Base-by-base conservation (phyloP, 2,797 vertebrate genomes). In the Spheniscus humboldti region DNA sequence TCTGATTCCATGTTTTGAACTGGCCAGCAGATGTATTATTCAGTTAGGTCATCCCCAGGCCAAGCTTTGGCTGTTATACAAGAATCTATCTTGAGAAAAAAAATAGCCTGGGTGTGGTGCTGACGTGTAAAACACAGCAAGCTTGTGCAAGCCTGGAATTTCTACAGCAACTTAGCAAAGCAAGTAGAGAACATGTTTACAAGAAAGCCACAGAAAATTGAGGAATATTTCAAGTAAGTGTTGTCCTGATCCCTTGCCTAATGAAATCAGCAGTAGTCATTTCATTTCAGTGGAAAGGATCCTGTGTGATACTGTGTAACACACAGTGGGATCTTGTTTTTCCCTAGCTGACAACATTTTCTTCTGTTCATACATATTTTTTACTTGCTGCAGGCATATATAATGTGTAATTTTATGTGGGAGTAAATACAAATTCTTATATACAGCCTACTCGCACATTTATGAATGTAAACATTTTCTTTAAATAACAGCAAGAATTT, bases 1-100 rank as follows among this genome's bases (percentile, higher is more conserved):
- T 82, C 86, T 88, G 59, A 69, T 73, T 92, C 50, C 14, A 10
- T 89, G 88, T 81, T 94, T 57, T 94, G 79, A 91, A 73, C 35
- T 0, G 4, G 31, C 60, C 79, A 96, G 87, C 87, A 94, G 72
- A 96, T 90, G 69, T 92, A 56, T 95, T 91, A 88, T 56, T 93
- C 91, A 80, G 79, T 91, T 94, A 88, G 91, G 94, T 97, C 95
- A 96, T 97, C 82, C 62, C 43, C 52, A 90, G 96, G 84, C 95
- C 91, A 92, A 86, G 62, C 52, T 69, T 93, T 94, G 93, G 62
- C 92, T 90, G 50, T 84, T 94, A 33, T 6, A 88, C 89, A 94
- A 95, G 76, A 95, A 90, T 94, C 85, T 72, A 47, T 91, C 72
- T 86, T 27, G 11, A 48, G 56, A 10, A 25, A 77, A 79, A 88